phyloP scores from a whole-genome alignment of 2,797 vertebrate genomes.

The Pristis pectinata region DNA sequence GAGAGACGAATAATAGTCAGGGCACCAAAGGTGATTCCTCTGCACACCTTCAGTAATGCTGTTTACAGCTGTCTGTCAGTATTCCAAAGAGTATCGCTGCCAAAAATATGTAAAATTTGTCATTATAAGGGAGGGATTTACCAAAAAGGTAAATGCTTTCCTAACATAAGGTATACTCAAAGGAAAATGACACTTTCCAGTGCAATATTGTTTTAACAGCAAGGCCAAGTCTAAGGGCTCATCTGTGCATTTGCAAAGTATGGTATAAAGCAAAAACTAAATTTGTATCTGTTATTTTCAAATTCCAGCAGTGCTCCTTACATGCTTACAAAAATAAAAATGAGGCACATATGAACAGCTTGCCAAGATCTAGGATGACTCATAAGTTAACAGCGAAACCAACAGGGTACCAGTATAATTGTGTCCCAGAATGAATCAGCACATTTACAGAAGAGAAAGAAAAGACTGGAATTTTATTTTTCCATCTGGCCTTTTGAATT shows the following conservation, averaged over 20 bases:
- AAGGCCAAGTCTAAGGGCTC: not conserved
- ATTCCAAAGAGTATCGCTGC: not conserved
- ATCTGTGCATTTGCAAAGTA: not conserved
- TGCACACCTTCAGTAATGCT: not conserved
- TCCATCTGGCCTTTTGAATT: not conserved
- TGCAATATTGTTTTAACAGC: not conserved
- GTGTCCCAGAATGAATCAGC: not conserved
- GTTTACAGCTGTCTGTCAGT: not conserved
- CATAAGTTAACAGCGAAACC: not conserved
- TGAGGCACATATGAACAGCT: not conserved
- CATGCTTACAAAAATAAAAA: not conserved
- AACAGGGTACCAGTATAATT: not conserved
- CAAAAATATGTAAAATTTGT: not conserved
- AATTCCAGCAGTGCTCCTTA: not conserved
- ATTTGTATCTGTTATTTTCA: not conserved
- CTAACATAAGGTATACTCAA: no score
- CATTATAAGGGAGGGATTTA: no score
- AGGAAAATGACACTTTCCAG: no score
- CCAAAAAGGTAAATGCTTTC: no score
- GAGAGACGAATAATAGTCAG: not conserved
- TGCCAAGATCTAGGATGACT: not conserved
- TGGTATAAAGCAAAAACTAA: not conserved
- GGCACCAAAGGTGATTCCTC: not conserved
- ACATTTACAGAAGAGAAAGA: not conserved
- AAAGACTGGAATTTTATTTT: not conserved